phyloP scores from a whole-genome alignment of 2,888 invertebrate genomes.

The Sthenelais limicola region DNA sequence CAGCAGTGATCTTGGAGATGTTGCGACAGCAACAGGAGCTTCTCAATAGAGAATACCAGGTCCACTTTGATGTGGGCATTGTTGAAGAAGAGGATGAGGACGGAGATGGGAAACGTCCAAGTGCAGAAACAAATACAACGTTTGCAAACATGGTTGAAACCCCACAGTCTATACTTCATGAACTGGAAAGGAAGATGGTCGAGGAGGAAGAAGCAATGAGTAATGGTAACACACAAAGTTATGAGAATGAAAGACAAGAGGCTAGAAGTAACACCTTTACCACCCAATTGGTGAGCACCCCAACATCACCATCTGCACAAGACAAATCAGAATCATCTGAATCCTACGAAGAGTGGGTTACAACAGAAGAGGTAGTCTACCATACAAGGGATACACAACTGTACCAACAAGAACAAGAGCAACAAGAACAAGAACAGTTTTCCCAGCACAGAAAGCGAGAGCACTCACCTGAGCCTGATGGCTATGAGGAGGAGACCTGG shows the following conservation, averaged over 20 bases:
- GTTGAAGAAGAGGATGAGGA: slow-evolving; percentile 19
- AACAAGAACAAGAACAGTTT: neutral
- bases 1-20: slow-evolving; percentile 41
- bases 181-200: slow-evolving; percentile 28
- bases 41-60: slow-evolving; percentile 36
- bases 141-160: slow-evolving; percentile 32
- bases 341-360: slow-evolving; percentile 49
- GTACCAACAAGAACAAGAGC: neutral
- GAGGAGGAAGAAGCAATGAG: slow-evolving; percentile 16
- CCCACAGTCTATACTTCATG: slow-evolving; percentile 36
- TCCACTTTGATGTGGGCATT: slow-evolving; percentile 20
- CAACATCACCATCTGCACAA: neutral
- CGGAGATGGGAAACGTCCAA: neutral
- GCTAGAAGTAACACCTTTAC: neutral
- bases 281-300: neutral
- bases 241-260: too few relatives aligned
- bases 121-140: slow-evolving; percentile 2
- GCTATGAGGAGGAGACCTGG: slow-evolving; percentile 14
- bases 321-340: slow-evolving; percentile 39
- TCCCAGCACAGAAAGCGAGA: slow-evolving; percentile 17
- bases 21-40: slow-evolving; percentile 41
- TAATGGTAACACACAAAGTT: neutral
- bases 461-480: slow-evolving; percentile 30
- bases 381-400: too few relatives aligned
- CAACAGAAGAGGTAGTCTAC: slow-evolving; percentile 42